Base-by-base conservation (phyloP, 2,113 vertebrate species). In the Mohoua ochrocephala region DNA sequence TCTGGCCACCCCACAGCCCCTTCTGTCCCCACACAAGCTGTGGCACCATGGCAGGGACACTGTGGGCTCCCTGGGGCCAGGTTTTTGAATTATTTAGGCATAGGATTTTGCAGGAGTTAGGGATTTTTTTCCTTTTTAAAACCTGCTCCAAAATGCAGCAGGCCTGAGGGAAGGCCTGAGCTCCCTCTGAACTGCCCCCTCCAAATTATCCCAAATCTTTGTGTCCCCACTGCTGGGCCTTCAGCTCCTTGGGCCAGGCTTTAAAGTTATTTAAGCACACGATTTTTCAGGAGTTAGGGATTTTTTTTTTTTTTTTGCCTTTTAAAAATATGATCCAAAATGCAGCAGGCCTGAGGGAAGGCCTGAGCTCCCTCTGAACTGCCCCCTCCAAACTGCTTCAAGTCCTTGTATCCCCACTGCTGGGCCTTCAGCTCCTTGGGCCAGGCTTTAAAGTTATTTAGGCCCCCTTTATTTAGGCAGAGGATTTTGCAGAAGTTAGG, bases 141-240 rank as follows among this genome's bases (percentile, higher is more conserved):
- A 23, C 4, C 33, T n/a, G 12, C 4, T 57, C 54, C 33, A 15
- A 57, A 56, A 57, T 15, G 54, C 4, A 28, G 47, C 30, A 52
- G 37, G 22, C 3, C 18, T 28, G 18, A 33, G 18, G 6, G 47
- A 41, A 42, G 23, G 30, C 23, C 17, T 50, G 30, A 63, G 39
- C 39, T 12, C 39, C 39, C 39, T 39, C 39, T 39, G 39, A 39
- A 39, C 42, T 6, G 39, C 0, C 22, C 28, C 9, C n/a, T 42
- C 30, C 7, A 5, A 33, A 22, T 2, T 41, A 23, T 6, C 45
- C 59, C 37, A 6, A 10, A 0, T 2, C 22, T 18, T 4, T 24
- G 30, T 21, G 37, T 27, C 47, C 10, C 44, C 44, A 7, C 1
- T 13, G 3, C 15, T 30, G 27, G 1, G 12, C 20, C 22, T 0